Conservation (phyloP, 2,797 vertebrate genomes). For the Oreochromis mossambicus region DNA sequence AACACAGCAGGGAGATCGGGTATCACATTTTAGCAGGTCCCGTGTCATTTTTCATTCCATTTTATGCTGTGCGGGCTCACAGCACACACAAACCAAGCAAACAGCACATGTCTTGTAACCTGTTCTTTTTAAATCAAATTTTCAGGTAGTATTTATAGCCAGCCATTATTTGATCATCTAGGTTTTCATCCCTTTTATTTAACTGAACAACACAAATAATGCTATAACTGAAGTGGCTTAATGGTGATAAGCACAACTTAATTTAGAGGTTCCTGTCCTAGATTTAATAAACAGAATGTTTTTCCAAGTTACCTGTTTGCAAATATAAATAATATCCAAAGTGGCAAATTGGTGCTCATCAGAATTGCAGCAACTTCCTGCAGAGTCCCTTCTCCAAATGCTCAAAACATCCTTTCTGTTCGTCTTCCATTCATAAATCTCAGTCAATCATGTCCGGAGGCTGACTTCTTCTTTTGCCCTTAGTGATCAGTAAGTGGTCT, state of each 20-base stretch:
- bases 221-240: slow-evolving; percentile 5
- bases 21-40: slow-evolving; percentile 10
- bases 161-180: slow-evolving; percentile 9
- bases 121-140: background rate
- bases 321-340: background rate
- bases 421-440: slow-evolving; percentile 17
- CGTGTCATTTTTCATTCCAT: slow-evolving; percentile 37
- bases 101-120: background rate
- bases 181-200: background rate
- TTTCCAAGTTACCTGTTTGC: background rate
- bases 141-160: background rate
- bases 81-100: background rate
- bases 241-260: slow-evolving; percentile 1
- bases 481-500: slow-evolving; percentile 55
- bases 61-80: slow-evolving; percentile 3
- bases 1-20: slow-evolving; percentile 32
- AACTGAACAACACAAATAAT: background rate
- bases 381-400: background rate
- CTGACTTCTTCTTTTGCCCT: slow-evolving; percentile 14
- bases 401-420: background rate
- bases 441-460: slow-evolving; percentile 34
- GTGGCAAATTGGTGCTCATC: background rate
- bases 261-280: background rate
- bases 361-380: background rate
- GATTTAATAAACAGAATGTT: background rate